phyloP scores from a whole-genome alignment of 2,113 vertebrate genomes.

The Saccopteryx bilineata region DNA sequence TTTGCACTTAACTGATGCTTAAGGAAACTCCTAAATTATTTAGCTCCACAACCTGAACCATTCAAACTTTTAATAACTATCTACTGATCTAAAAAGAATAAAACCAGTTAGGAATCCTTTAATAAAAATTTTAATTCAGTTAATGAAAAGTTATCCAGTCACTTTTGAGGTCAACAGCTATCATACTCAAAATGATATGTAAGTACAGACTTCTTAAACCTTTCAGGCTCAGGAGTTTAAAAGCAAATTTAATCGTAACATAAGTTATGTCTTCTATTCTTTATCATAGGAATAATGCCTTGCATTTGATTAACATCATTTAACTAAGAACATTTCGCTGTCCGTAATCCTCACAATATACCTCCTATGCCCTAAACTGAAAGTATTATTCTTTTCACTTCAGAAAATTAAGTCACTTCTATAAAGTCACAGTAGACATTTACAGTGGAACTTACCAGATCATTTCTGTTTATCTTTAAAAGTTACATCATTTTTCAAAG shows the following conservation, averaged over 20 bases:
- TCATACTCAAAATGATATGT: neutral
- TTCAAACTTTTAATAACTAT: conserved; percentile 27
- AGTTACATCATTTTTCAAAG: conserved; percentile 31
- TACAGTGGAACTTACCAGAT: neutral
- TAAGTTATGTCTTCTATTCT: conserved; percentile 40
- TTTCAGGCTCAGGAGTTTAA: conserved; percentile 70
- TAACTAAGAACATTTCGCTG: conserved; percentile 66
- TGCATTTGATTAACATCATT: conserved; percentile 61
- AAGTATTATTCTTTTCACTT: conserved; percentile 35
- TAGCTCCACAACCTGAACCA: neutral
- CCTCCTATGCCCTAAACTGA: neutral
- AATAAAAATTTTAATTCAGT: conserved; percentile 44
- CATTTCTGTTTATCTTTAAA: conserved; percentile 28
- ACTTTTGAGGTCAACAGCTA: conserved; percentile 33
- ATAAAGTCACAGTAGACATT: conserved; percentile 6
- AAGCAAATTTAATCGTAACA: conserved; percentile 61
- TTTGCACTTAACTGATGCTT: neutral
- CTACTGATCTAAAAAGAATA: conserved; percentile 39
- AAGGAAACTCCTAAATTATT: neutral
- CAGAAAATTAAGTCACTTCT: conserved; percentile 56
- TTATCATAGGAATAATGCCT: conserved; percentile 52
- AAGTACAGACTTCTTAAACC: neutral
- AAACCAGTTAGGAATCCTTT: neutral
- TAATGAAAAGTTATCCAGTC: conserved; percentile 59
- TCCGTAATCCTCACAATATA: conserved; percentile 4